Conservation (phyloP, 1,140 invertebrate genomes). For the Hycleus cichorii region DNA sequence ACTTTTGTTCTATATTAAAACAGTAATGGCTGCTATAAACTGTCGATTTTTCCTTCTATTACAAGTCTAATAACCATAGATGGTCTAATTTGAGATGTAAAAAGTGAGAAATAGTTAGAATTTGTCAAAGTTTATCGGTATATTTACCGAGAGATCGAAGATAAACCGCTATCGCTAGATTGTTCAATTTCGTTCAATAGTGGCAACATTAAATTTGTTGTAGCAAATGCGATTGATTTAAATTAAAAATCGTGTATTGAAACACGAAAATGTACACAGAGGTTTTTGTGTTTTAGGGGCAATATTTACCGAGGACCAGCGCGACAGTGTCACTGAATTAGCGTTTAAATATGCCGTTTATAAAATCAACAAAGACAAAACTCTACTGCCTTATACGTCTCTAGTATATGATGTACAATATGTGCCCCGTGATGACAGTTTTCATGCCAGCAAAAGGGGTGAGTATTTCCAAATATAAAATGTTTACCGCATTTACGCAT, state of each 20-base stretch:
- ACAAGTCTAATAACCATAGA: too few species aligned
- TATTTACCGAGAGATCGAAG: too few species aligned
- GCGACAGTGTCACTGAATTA: constrained; percentile 73
- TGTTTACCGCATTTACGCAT: too few species aligned
- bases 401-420: constrained; percentile 87
- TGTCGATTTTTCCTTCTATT: too few species aligned
- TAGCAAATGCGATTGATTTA: not conserved
- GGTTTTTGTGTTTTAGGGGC: constrained; percentile 58
- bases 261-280: too few species aligned
- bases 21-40: too few species aligned
- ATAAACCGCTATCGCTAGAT: too few species aligned
- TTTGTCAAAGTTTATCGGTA: too few species aligned
- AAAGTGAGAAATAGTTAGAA: too few species aligned
- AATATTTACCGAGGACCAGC: constrained; percentile 85
- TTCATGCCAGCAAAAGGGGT: constrained; percentile 89
- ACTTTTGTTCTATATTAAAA: too few species aligned
- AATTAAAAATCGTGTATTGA: not conserved
- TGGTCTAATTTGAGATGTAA: too few species aligned
- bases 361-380: constrained; percentile 80
- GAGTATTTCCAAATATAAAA: constrained; percentile 20
- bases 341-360: constrained; percentile 92
- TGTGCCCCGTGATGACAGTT: constrained; percentile 78
- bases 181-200: too few species aligned
- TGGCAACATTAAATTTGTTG: not conserved
- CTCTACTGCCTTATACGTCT: constrained; percentile 74